Base-by-base conservation (phyloP, 1,140 invertebrate genomes). In the Cherax quadricarinatus region DNA sequence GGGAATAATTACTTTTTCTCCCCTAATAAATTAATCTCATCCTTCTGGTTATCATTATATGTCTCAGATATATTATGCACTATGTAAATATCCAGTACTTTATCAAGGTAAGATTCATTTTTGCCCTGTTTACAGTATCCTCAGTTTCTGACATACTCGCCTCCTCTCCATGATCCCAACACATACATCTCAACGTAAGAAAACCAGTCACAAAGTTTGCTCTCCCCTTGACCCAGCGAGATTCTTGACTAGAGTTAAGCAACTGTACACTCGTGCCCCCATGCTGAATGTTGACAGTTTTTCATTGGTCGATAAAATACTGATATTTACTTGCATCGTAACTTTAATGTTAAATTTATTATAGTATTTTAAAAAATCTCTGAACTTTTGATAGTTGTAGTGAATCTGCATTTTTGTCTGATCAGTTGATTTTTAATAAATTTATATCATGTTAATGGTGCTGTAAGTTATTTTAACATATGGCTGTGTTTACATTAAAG, bases 231-330 rank as follows among this genome's bases (percentile, higher is more conserved):
- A 75, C 9, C 70, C 70, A 75, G 1, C 24, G 30, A 9, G 24
- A 30, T 75, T 21, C 70, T 75, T 30, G 12, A 21, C 5, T 75
- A 75, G 70, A 75, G n/a, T 75, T 7, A 75, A 75, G 62, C 62
- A 66, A 66, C 30, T 75, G 70, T 75, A n/a, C 70, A 75, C 70
- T 75, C 70, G 70, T 75, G 24, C 70, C 70, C 70, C 70, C 70
- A 75, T 12, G 70, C 24, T n/a, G 70, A 75, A 75, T 75, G 70
- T 75, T 30, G 70, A 75, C 70, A 30, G 70, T 75, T 66, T 66
- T 75, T n/a, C 70, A 30, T 12, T 75, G 21, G 70, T 75, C 70
- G 21, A 75, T 75, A 75, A 75, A 75, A n/a, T 75, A 30, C 70
- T 75, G 70, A 75, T 75, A 75, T 75, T 75, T n/a, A 75, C 66